phyloP scores from a whole-genome alignment of 2,113 vertebrate genomes.

The Notothenia coriiceps region DNA sequence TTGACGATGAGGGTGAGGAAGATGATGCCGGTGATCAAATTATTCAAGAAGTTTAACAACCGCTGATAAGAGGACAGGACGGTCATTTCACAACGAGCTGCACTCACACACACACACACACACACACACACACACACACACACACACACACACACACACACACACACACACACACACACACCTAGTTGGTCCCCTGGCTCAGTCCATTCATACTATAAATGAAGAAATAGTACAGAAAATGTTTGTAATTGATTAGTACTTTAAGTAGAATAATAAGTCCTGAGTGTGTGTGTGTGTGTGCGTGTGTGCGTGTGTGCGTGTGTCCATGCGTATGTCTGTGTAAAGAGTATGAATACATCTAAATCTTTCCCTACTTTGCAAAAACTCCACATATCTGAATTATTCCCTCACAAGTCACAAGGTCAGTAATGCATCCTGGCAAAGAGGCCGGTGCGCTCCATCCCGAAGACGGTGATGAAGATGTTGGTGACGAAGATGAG shows the following conservation, averaged over 20 bases:
- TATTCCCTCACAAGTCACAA: slow-evolving; percentile 1
- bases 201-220: slow-evolving; percentile 44
- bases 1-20: slow-evolving; percentile 89
- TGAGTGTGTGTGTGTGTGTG: neutral
- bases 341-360: neutral
- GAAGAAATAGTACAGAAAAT: neutral
- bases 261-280: slow-evolving; percentile 47
- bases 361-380: neutral
- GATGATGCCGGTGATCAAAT: slow-evolving; percentile 85
- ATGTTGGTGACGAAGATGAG: slow-evolving; percentile 90
- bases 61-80: slow-evolving; percentile 81
- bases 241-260: slow-evolving; percentile 45
- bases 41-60: slow-evolving; percentile 88
- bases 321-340: slow-evolving; percentile 30
- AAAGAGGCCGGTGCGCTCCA: slow-evolving; percentile 89
- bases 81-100: slow-evolving; percentile 67
- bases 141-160: slow-evolving; percentile 19
- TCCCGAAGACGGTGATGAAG: slow-evolving; percentile 92
- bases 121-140: slow-evolving; percentile 32
- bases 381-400: neutral
- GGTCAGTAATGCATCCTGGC: slow-evolving; percentile 76
- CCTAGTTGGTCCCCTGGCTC: slow-evolving; percentile 45
- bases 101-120: slow-evolving; percentile 31
- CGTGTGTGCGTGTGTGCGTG: slow-evolving; percentile 17
- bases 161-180: slow-evolving; percentile 39